A percentile compares a stretch with the other conserved stretches of the same genome.
Evolutionary conservation across 2,888 invertebrate genomes (phyloP).

Genomic region (Scaptomyza reducta): DNA sequence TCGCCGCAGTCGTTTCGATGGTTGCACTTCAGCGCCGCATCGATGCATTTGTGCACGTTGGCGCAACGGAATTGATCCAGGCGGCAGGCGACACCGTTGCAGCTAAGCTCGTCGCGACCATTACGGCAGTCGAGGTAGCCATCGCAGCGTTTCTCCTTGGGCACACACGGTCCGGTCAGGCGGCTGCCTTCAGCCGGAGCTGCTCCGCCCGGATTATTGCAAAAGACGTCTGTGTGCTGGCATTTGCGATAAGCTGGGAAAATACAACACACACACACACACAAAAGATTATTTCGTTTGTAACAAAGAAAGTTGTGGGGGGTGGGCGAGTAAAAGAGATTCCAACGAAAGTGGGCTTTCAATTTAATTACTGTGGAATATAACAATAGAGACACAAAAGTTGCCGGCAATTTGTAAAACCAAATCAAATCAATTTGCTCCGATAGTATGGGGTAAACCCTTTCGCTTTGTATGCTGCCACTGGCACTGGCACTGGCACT

Average conservation of each 20-base stretch:
- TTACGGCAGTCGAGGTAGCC: slow-evolving; percentile 95
- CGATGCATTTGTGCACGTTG: slow-evolving; percentile 92
- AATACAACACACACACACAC: not conserved
- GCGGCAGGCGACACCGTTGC: slow-evolving; percentile 89
- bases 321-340: not conserved
- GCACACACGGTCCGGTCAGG: slow-evolving; percentile 91
- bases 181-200: slow-evolving; percentile 85
- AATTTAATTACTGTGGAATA: slow-evolving; percentile 25
- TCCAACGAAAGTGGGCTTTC: slow-evolving; percentile 3
- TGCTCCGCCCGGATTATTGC: slow-evolving; percentile 88
- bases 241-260: slow-evolving; percentile 93
- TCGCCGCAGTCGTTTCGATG: slow-evolving; percentile 96
- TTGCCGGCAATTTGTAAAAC: slow-evolving; percentile 18
- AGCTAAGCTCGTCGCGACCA: slow-evolving; percentile 92
- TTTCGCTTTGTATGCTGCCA: not conserved
- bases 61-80: slow-evolving; percentile 94
- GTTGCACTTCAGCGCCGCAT: slow-evolving; percentile 91
- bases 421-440: slow-evolving; percentile 33
- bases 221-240: slow-evolving; percentile 93
- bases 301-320: not conserved
- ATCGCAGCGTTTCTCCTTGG: slow-evolving; percentile 95
- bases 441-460: not conserved
- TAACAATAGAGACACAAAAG: slow-evolving; percentile 12
- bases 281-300: slow-evolving; percentile 1
- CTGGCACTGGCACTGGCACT: not conserved